Evolutionary conservation across 2,797 vertebrate genomes (phyloP), one percentile per base, ranked within the genome.

Genomic region (Fratercula arctica): DNA sequence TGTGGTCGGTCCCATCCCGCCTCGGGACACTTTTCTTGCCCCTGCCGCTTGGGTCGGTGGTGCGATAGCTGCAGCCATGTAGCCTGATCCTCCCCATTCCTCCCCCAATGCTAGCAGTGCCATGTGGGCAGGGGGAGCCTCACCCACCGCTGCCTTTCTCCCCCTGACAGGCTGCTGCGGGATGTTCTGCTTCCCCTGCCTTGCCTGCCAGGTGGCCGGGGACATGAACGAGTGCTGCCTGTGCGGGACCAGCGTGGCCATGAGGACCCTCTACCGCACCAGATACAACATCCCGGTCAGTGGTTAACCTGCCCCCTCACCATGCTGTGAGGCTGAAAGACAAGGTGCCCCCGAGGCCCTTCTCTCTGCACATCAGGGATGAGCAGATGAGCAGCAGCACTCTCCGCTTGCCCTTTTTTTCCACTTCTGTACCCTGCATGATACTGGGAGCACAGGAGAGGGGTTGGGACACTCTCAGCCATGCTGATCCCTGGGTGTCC

Each of bases 191-290:
- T 94, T 59, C 33, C 0, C 0, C 0, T 99, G 98, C 82, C 95
- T 99, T 13, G 85, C 64, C 3, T 98, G 98, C 75, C 84, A 98
- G 72, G 98, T 99, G 31, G 98, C 99, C 5, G 29, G 54, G 1
- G 97, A 98, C 90, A 98, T 99, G 98, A 15, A 91, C 0, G 98
- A 99, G 96, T 99, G 98, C 95, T 99, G 98, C 86, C 28, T 98
- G n/a, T 99, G 98, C 1, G 99, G 99, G 0, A 0, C 82, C 19
- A 69, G 15, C 0, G 87, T 98, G 68, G 17, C 98, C 12, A 98
- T 99, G 80, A 98, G 99, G 93, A 98, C 97, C 2, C 98, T 99
- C 43, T 99, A 99, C 98, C 96, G 98, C 95, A 98, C 98, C 92
- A 98, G 23, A 95, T 99, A 99, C 61, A 98, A 98, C 95, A 99